Percentiles rank a stretch among this genome's conserved stretches.
These are phyloP conservation scores for Chlorops oryzae DNA, from an alignment of 1,140 invertebrate species.

Conservation along the genomic window DNA sequence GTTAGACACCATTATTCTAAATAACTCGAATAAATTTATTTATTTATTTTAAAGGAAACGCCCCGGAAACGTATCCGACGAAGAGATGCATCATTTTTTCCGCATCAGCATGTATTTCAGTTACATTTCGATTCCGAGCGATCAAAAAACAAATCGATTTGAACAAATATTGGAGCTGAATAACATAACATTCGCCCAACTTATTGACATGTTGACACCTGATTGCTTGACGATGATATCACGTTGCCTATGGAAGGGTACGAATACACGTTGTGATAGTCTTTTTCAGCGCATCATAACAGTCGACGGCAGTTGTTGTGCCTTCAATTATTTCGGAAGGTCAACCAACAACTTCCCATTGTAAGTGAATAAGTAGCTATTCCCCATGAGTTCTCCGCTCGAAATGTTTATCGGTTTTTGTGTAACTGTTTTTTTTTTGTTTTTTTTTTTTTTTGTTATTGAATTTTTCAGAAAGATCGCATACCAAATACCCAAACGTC, in stretches of 20 bases:
- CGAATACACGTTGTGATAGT: slow-evolving; percentile 52
- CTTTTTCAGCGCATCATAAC: slow-evolving; percentile 55
- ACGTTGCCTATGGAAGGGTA: slow-evolving; percentile 61
- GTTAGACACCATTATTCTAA: slow-evolving; percentile 7
- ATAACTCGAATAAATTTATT: neutral
- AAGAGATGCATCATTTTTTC: slow-evolving; percentile 30
- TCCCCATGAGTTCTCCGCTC: neutral
- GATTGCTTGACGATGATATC: slow-evolving; percentile 54
- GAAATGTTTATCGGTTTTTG: fast-evolving
- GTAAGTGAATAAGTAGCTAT: slow-evolving; percentile 25
- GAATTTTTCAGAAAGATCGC: slow-evolving; percentile 32
- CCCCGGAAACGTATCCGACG: slow-evolving; percentile 24
- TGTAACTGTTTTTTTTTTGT: neutral
- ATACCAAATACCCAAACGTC: slow-evolving; percentile 42
- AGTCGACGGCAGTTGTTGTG: slow-evolving; percentile 56
- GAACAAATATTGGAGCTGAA: slow-evolving; percentile 47
- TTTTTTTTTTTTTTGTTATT: neutral
- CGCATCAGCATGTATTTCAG: slow-evolving; percentile 30
- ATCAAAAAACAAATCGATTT: slow-evolving; percentile 26
- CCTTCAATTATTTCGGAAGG: slow-evolving; percentile 58
- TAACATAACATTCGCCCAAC: slow-evolving; percentile 33
- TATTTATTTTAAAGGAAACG: slow-evolving; percentile 21
- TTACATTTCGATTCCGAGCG: slow-evolving; percentile 18
- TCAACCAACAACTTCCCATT: slow-evolving; percentile 41
- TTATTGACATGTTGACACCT: slow-evolving; percentile 44